Base-by-base conservation (phyloP, 2,888 invertebrate species). In the Andrena trimmerana region DNA sequence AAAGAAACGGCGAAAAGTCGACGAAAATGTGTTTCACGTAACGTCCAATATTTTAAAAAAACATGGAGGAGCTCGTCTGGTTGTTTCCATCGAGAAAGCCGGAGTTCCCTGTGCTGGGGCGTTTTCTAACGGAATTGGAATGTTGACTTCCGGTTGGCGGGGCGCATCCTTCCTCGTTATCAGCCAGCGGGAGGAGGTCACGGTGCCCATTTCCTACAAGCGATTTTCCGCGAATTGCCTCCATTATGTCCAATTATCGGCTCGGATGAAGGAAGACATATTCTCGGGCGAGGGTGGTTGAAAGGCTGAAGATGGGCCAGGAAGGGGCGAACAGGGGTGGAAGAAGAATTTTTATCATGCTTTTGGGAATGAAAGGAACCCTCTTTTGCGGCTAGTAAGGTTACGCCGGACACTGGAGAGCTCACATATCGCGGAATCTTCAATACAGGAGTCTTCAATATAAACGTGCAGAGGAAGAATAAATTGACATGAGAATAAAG, bases 231-330 rank as follows among this genome's bases (percentile, higher is more conserved):
- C 90, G 89, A 92, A 92, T 91, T 92, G 90, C 91, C 90, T 91
- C 92, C 87, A 92, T 93, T 93, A 93, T 90, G 91, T 91, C 86
- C 90, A 93, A 93, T 93, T 93, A 93, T 93, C 90, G 90, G 90
- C 87, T 87, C 88, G 89, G 90, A 90, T 90, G 89, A 89, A 86
- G 89, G 88, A 89, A 89, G 88, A 81, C 85, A 86, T 70, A 81
- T 68, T 63, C 79, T 78, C 65, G 70, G 24, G 66, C 50, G 73
- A 80, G 63, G 71, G 67, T 16, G 78, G 31, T 16, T 16, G 36
- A 10, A 36, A 33, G 42, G 66, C 68, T 42, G 65, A 60, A 29
- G 75, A 54, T 48, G 31, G 31, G n/a, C 48, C 33, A 60, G 50
- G 42, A 48, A 36, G 36, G 73, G n/a, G 16, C 42, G 63, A 6